Base-by-base conservation (phyloP, 92 coral and sea anemone genomes). In the Scolanthus callimorphus region DNA sequence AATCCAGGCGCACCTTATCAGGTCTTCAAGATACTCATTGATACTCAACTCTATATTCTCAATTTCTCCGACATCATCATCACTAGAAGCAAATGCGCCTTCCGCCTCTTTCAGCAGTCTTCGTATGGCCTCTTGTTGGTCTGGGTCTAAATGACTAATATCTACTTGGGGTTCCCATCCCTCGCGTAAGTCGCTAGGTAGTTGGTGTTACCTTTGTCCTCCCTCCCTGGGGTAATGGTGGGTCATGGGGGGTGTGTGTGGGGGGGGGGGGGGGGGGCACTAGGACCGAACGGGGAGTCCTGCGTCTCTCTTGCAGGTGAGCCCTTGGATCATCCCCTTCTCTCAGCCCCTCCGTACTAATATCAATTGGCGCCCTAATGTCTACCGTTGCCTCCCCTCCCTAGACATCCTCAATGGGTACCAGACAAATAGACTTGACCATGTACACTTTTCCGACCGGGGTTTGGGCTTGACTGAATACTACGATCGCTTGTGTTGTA, bases 21-120 rank as follows among this genome's bases (percentile, higher is more conserved):
- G 67, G 39, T 69, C 76, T 37, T 69, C 67, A 27, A 69, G 21
- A 45, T 69, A 69, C 46, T 60, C 51, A 29, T 69, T 39, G 25
- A 50, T 25, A 23, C 70, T 67, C 51, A 74, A 38, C 15, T 34
- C 55, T 28, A 66, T 48, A 31, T 76, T 63, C 11, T 59, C 62
- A 27, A 66, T 59, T 11, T 73, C 55, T 11, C 74, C 81, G 15
- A 74, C 58, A n/a, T 65, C 74, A 49, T 63, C 70, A 19, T 63
- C 65, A 15, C 31, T 30, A 27, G 38, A 44, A 9, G 76, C 68
- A 69, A 58, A 69, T 3, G 67, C 25, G 29, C 29, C 45, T 0
- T 45, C 27, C 62, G 57, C 68, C 45, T 69, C 59, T n/a, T n/a
- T 27, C 53, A 58, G 22, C 76, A 69, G 57, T 8, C 47, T 12